Evolutionary conservation across 2,797 vertebrate species (phyloP).

Genomic region (Champsocephalus gunnari): DNA sequence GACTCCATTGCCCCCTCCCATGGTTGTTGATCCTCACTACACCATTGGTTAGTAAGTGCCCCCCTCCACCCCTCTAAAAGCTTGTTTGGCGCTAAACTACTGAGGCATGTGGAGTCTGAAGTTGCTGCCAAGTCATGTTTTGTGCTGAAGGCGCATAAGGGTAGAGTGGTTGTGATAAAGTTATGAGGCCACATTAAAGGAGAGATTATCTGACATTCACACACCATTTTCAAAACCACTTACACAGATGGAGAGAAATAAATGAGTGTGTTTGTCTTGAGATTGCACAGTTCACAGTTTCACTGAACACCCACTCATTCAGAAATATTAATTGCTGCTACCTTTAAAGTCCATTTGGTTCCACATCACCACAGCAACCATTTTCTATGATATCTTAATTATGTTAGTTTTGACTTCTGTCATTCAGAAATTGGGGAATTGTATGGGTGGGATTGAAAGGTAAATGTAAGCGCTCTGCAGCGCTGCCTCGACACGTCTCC

Average conservation of each 20-base stretch:
- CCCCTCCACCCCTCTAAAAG: background rate
- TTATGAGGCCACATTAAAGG: background rate
- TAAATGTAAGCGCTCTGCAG: background rate
- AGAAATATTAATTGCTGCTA: conserved; percentile 31
- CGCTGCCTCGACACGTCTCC: background rate
- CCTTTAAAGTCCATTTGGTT: conserved; percentile 2
- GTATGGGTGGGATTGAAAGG: background rate
- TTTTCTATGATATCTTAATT: background rate
- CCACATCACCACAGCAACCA: conserved; percentile 45
- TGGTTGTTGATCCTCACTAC: conserved; percentile 53
- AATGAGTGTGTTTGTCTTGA: background rate
- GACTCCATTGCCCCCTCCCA: conserved; percentile 53
- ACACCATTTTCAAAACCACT: background rate
- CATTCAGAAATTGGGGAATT: background rate
- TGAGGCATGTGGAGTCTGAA: background rate
- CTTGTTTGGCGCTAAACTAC: background rate
- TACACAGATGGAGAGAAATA: background rate
- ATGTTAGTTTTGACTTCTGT: conserved; percentile 1
- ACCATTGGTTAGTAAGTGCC: background rate
- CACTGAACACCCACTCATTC: conserved; percentile 19
- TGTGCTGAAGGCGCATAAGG: background rate
- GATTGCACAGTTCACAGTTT: conserved; percentile 1
- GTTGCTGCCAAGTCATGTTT: background rate
- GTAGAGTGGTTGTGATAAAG: background rate
- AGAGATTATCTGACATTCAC: background rate